phyloP scores from a whole-genome alignment of 2,888 invertebrate species.

The Acleris sparsana region DNA sequence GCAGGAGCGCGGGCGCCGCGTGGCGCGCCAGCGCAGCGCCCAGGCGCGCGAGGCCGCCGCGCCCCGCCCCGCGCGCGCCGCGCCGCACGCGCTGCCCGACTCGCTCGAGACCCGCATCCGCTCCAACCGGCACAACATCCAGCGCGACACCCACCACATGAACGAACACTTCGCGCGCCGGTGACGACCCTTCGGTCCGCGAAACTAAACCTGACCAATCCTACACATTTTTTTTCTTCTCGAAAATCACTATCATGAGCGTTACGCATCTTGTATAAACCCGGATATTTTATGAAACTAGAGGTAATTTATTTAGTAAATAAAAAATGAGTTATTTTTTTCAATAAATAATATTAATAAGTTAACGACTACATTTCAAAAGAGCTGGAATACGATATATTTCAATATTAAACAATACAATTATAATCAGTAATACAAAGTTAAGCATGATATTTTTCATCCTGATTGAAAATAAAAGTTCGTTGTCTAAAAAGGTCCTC shows the following conservation, averaged over 20 bases:
- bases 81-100: conserved; percentile 83
- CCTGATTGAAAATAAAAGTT: too few species aligned
- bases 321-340: conserved; percentile 9
- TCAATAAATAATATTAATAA: conserved; percentile 23
- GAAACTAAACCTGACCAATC: too few species aligned
- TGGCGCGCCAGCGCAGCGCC: conserved; percentile 85
- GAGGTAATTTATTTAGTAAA: background rate
- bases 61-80: conserved; percentile 83
- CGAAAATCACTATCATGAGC: too few species aligned
- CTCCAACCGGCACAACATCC: conserved; percentile 95
- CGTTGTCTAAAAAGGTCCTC: too few species aligned
- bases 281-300: background rate
- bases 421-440: too few species aligned
- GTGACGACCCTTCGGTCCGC: conserved; percentile 50
- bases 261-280: too few species aligned
- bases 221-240: too few species aligned
- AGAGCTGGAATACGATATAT: conserved; percentile 30
- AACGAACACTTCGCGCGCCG: conserved; percentile 91
- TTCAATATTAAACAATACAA: background rate
- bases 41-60: conserved; percentile 72
- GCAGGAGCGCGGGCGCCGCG: conserved; percentile 85
- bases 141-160: conserved; percentile 91
- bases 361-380: conserved; percentile 29
- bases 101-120: conserved; percentile 93
- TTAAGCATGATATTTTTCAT: too few species aligned